Evolutionary conservation across 23 tunicate genomes (phyloP).

Genomic region (Oikopleura dioica): DNA sequence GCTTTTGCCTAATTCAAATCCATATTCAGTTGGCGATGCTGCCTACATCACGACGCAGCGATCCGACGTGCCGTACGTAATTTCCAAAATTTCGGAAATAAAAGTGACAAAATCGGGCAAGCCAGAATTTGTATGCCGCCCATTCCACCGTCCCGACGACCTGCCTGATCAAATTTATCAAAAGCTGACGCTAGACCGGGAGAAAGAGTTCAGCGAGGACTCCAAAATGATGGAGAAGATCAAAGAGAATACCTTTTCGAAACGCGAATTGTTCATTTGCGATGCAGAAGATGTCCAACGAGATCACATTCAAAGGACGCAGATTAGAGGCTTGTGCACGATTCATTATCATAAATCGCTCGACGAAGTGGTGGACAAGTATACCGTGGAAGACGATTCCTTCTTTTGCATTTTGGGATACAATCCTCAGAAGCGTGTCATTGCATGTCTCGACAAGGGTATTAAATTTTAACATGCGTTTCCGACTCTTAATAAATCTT

Average conservation of each 20-base stretch:
- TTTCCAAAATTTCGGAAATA: constrained; percentile 63
- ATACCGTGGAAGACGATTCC: constrained; percentile 28
- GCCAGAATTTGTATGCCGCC: constrained; percentile 45
- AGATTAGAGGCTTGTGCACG: background rate
- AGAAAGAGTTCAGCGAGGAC: constrained; percentile 27
- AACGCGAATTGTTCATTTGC: constrained; percentile 48
- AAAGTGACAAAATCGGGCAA: constrained; percentile 75
- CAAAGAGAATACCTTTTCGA: constrained; percentile 17
- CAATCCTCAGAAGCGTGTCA: constrained; percentile 35
- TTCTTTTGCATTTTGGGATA: constrained; percentile 71
- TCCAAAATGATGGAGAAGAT: constrained; percentile 24
- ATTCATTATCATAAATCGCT: background rate
- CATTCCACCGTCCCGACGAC: constrained; percentile 81
- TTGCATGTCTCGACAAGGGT: constrained; percentile 4
- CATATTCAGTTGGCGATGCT: constrained; percentile 28
- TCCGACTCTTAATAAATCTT: no score
- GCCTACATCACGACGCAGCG: constrained; percentile 58
- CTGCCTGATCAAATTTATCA: constrained; percentile 85
- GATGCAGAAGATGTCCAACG: constrained; percentile 29
- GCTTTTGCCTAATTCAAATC: background rate
- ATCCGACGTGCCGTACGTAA: constrained; percentile 67
- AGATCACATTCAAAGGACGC: background rate
- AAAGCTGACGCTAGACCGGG: constrained; percentile 62
- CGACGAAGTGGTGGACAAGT: constrained; percentile 12
- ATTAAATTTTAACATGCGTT: no score